phyloP scores from a whole-genome alignment of 2,888 invertebrate species.

The Heliconius charithonia region DNA sequence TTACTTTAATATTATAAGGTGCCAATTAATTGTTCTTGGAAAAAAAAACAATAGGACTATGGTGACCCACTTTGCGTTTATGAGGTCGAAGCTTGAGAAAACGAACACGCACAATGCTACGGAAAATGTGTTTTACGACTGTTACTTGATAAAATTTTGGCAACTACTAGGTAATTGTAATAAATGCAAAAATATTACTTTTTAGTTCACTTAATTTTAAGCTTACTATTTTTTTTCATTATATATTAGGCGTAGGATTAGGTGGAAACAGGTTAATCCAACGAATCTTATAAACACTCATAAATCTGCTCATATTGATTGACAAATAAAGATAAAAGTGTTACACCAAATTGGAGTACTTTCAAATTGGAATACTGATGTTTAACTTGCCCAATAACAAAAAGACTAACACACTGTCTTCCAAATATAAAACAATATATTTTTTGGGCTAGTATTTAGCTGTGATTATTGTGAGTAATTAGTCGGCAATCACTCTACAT shows the following conservation, averaged over 20 bases:
- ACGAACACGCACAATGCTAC: conserved; percentile 33
- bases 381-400: not conserved
- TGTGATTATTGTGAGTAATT: not conserved
- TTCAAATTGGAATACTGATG: too few relatives aligned
- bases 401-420: not conserved
- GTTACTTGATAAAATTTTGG: not conserved
- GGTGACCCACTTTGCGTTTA: conserved; percentile 40
- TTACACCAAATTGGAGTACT: too few relatives aligned
- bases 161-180: not conserved
- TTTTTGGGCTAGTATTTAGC: not conserved
- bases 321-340: not conserved
- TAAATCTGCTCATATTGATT: not conserved
- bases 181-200: not conserved
- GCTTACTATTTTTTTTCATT: too few relatives aligned
- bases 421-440: not conserved
- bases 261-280: too few relatives aligned
- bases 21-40: not conserved
- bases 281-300: not conserved
- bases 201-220: not conserved
- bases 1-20: not conserved
- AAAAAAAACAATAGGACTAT: not conserved
- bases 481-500: conserved; percentile 8
- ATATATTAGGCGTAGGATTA: too few relatives aligned
- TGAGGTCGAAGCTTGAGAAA: conserved; percentile 38
- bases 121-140: not conserved